phyloP scores from a whole-genome alignment of 2,888 invertebrate genomes.

The Caenorhabditis panamensis region DNA sequence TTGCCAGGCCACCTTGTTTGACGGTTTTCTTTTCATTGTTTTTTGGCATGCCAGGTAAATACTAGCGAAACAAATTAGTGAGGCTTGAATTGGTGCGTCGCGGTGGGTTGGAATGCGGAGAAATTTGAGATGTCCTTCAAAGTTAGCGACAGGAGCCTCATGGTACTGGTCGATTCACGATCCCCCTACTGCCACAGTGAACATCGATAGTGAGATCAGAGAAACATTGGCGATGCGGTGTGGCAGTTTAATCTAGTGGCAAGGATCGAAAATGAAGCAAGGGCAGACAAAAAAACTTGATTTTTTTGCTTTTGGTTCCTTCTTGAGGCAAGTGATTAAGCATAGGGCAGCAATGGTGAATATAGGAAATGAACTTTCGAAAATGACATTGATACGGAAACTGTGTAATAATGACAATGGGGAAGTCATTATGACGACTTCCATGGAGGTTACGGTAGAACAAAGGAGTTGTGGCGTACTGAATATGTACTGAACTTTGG shows the following conservation, averaged over 20 bases:
- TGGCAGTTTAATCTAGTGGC: slow-evolving; percentile 42
- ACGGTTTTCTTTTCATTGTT: slow-evolving; percentile 15
- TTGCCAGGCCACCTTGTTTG: slow-evolving; percentile 16
- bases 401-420: slow-evolving; percentile 29
- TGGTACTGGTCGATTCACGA: slow-evolving; percentile 31
- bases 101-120: slow-evolving; percentile 44
- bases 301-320: slow-evolving; percentile 58
- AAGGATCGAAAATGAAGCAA: slow-evolving; percentile 50
- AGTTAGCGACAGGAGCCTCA: slow-evolving; percentile 38
- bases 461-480: slow-evolving; percentile 17
- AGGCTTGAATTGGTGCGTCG: slow-evolving; percentile 49
- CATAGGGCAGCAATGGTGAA: slow-evolving; percentile 27
- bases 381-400: slow-evolving; percentile 38
- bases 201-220: slow-evolving; percentile 33
- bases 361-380: slow-evolving; percentile 52
- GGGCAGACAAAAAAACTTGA: slow-evolving; percentile 54
- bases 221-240: slow-evolving; percentile 30
- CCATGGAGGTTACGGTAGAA: slow-evolving; percentile 39
- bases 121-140: slow-evolving; percentile 53
- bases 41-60: slow-evolving; percentile 41
- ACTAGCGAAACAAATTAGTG: slow-evolving; percentile 55
- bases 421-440: slow-evolving; percentile 42
- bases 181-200: slow-evolving; percentile 15
- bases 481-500: too few relatives aligned
- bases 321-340: slow-evolving; percentile 40